Base-by-base conservation (phyloP, 35 echinoderm and acorn worm species). In the Amphiura filiformis region DNA sequence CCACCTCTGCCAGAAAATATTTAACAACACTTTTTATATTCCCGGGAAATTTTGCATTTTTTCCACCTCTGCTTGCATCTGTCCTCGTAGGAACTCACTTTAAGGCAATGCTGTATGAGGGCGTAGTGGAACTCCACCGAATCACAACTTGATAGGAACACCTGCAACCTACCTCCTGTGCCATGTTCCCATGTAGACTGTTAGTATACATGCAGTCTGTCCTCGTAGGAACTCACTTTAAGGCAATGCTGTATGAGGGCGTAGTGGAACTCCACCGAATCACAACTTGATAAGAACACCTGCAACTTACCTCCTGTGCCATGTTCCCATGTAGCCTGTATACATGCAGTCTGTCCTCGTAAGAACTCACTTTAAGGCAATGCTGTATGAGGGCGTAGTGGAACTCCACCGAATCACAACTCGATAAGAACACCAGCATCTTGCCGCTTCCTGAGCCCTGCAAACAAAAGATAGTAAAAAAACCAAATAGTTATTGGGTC, bases 251-350 rank as follows among this genome's bases (percentile, higher is more conserved):
- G 35, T 14, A 96, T 42, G 37, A 96, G 77, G 0, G 41, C 81
- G 87, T 92, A 86, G 49, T 96, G 94, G 80, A 96, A 96, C 7
- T 7, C n/a, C n/a, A n/a, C n/a, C n/a, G n/a, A n/a, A n/a, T n/a
- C n/a, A n/a, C n/a, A n/a, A n/a, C n/a, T n/a, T n/a, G n/a, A n/a
- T 75, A 5, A 70, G 39, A 37, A 28, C 34, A 83, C 76, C n/a
- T n/a, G n/a, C n/a, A n/a, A n/a, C n/a, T 85, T 78, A 98, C 96
- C 82, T 90, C 84, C 90, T 98, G 96, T 36, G 93, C 61, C 92
- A 98, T 91, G 39, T 78, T 98, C 32, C 96, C 96, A 87, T 98
- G 96, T n/a, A 98, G 92, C 42, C 87, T 91, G 40, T 92, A 92
- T 39, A 98, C 70, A 36, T 61, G 87, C 35, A 98, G 36, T 34